These are phyloP conservation scores for Hypomecis punctinalis DNA, from an alignment of 2,888 invertebrate genomes.

Conservation along the genomic window DNA sequence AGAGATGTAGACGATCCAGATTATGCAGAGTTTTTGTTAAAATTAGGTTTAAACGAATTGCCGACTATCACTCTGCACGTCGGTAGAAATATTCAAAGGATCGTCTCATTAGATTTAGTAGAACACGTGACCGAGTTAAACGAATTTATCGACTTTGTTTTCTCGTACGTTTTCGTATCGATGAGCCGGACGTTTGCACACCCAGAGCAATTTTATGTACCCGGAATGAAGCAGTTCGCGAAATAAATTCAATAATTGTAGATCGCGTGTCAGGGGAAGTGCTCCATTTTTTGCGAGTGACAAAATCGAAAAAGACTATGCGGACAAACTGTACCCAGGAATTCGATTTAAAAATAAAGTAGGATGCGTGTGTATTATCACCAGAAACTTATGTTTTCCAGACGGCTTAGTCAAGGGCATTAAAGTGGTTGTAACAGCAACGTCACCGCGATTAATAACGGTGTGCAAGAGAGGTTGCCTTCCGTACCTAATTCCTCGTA, in stretches of 20 bases:
- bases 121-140: constrained; percentile 11
- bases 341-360: constrained; percentile 1
- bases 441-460: too few relatives aligned
- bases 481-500: too few relatives aligned
- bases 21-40: constrained; percentile 10
- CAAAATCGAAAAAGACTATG: not conserved
- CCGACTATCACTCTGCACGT: not conserved
- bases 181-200: not conserved
- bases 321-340: not conserved
- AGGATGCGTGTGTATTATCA: too few relatives aligned
- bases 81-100: not conserved
- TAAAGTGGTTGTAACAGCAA: too few relatives aligned
- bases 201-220: constrained; percentile 23
- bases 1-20: constrained; percentile 14
- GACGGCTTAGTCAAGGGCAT: too few relatives aligned
- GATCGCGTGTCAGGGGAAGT: constrained; percentile 1
- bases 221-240: not conserved
- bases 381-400: too few relatives aligned
- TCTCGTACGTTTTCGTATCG: not conserved
- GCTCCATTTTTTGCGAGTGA: not conserved
- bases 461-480: too few relatives aligned
- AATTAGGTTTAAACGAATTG: constrained; percentile 14
- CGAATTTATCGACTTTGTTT: constrained; percentile 16
- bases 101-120: constrained; percentile 3
- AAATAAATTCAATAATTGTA: not conserved